Evolutionary conservation across 1,140 invertebrate genomes (phyloP).

Genomic region (Eupristina koningsbergeri): DNA sequence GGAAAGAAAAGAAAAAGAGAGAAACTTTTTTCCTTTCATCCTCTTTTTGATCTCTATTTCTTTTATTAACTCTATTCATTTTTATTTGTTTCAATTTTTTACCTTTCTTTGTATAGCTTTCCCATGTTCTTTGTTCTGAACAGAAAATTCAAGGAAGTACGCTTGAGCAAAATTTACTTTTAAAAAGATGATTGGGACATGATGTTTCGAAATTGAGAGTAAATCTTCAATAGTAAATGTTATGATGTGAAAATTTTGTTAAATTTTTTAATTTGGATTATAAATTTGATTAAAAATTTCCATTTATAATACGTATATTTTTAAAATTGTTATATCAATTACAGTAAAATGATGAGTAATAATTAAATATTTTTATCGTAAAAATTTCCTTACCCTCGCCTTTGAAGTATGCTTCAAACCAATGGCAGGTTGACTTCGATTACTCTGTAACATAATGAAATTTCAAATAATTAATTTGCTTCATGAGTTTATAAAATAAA

Average conservation of each 20-base stretch:
- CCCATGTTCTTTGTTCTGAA: constrained; percentile 32
- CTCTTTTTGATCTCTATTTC: not conserved
- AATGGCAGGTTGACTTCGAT: constrained; percentile 84
- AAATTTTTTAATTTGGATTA: no score
- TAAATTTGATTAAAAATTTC: no score
- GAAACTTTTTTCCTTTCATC: not conserved
- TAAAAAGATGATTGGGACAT: constrained; percentile 14
- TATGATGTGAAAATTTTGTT: no score
- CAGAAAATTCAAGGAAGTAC: not conserved
- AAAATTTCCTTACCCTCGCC: constrained; percentile 78
- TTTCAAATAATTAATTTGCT: not conserved
- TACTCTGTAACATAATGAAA: constrained; percentile 77
- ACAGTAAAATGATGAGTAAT: no score
- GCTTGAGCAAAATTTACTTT: constrained; percentile 26
- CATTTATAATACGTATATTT: no score
- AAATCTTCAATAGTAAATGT: not conserved
- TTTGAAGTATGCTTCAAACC: constrained; percentile 85
- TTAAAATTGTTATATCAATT: no score
- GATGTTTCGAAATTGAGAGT: constrained; percentile 18
- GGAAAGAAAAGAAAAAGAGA: not conserved
- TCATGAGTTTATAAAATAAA: not conserved
- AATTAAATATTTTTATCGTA: not conserved
- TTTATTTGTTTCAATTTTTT: not conserved
- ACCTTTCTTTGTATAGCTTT: not conserved
- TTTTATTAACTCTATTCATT: not conserved